phyloP scores from a whole-genome alignment of 2,797 vertebrate species.

The Echiichthys vipera region DNA sequence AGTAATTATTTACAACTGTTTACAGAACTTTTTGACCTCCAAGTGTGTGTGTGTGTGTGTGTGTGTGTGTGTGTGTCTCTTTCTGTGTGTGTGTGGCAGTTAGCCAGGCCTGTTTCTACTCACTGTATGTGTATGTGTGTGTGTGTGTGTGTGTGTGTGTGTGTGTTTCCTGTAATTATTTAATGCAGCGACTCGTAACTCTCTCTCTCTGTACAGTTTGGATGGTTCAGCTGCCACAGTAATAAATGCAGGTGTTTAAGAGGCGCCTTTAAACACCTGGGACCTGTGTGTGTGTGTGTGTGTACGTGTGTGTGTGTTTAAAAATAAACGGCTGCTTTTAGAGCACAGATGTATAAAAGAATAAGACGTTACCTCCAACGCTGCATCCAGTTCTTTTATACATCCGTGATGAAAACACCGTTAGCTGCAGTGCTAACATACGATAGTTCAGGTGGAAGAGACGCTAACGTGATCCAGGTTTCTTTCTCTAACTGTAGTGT shows the following conservation, averaged over 20 bases:
- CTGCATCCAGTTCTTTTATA: too few relatives aligned
- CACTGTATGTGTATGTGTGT: not conserved
- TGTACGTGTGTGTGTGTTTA: conserved; percentile 3
- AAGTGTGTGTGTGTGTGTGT: conserved; percentile 1
- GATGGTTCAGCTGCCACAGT: conserved; percentile 34
- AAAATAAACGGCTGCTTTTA: too few relatives aligned
- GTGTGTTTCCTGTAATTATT: conserved; percentile 66
- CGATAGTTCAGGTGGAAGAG: too few relatives aligned
- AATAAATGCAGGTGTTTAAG: conserved; percentile 55
- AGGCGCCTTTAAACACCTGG: conserved; percentile 45
- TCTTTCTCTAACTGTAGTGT: too few relatives aligned
- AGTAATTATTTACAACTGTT: conserved; percentile 67
- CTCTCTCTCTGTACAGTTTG: not conserved
- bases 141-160: conserved; percentile 17
- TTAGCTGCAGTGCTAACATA: too few relatives aligned
- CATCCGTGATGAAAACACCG: too few relatives aligned
- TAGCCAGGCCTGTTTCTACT: not conserved
- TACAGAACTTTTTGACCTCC: conserved; percentile 62
- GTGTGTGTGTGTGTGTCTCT: conserved; percentile 7
- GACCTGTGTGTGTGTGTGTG: not conserved
- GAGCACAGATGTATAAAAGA: too few relatives aligned
- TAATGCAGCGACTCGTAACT: conserved; percentile 26
- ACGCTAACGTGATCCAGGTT: too few relatives aligned
- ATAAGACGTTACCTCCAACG: too few relatives aligned
- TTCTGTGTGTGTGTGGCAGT: conserved; percentile 12